Conservation (phyloP, 2,113 vertebrate species). For the Bos taurus region ARS-UCD2.0 NC_037332.1:24913001-24913500, state of each 20-base stretch:
- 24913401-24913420: not conserved
- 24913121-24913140: not conserved
- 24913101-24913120: not conserved
- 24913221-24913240: not conserved
- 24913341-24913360: not conserved
- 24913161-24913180: not conserved
- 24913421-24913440: not conserved
- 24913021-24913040: not conserved
- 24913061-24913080: not conserved
- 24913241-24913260: not conserved
- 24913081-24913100: not conserved
- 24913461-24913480: not conserved
- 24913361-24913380: not conserved
- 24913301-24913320: not conserved
- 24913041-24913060: not conserved
- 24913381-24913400: not conserved
- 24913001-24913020: not conserved
- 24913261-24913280: not conserved
- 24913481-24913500: not conserved
- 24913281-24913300: not conserved
- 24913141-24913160: not conserved
- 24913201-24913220: not conserved
- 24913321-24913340: conserved; percentile 18
- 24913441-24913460: not conserved
- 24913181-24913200: not conserved